A percentile compares a stretch with the other conserved stretches of the same genome.
phyloP scores from a whole-genome alignment of 2,113 vertebrate species.

The Cyprinodon tularosa region DNA sequence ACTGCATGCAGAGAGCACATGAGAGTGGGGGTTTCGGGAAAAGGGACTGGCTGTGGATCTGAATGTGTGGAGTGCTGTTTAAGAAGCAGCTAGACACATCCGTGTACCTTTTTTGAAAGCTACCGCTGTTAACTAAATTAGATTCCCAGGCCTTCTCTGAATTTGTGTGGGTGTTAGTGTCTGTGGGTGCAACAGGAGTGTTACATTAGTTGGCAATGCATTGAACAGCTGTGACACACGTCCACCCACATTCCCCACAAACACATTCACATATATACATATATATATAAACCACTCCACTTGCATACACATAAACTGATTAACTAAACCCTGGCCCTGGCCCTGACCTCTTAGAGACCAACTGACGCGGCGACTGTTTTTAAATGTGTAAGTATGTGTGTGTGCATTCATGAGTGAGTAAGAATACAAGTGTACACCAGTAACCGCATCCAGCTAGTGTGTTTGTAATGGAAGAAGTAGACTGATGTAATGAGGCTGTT shows the following conservation, averaged over 20 bases:
- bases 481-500: constrained; percentile 80
- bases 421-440: constrained; percentile 12
- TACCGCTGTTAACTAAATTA: constrained; percentile 63
- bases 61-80: constrained; percentile 27
- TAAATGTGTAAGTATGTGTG: constrained; percentile 24
- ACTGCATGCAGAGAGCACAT: constrained; percentile 52
- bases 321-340: constrained; percentile 47
- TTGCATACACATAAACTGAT: constrained; percentile 55
- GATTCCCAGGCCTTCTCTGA: constrained; percentile 58
- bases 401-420: constrained; percentile 4
- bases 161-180: constrained; percentile 47
- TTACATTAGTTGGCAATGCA: constrained; percentile 73
- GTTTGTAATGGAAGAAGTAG: constrained; percentile 73
- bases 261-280: constrained; percentile 17
- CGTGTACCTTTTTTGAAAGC: constrained; percentile 41
- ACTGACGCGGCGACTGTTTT: constrained; percentile 55
- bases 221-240: constrained; percentile 70
- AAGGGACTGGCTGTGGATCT: constrained; percentile 12
- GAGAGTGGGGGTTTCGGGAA: constrained; percentile 24
- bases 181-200: constrained; percentile 49
- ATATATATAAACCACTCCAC: constrained; percentile 24
- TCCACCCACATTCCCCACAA: constrained; percentile 14
- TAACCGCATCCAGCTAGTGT: constrained; percentile 35
- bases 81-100: constrained; percentile 18
- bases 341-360: constrained; percentile 46